Conservation (phyloP, 2,797 vertebrate genomes). For the Vespertilio murinus region DNA sequence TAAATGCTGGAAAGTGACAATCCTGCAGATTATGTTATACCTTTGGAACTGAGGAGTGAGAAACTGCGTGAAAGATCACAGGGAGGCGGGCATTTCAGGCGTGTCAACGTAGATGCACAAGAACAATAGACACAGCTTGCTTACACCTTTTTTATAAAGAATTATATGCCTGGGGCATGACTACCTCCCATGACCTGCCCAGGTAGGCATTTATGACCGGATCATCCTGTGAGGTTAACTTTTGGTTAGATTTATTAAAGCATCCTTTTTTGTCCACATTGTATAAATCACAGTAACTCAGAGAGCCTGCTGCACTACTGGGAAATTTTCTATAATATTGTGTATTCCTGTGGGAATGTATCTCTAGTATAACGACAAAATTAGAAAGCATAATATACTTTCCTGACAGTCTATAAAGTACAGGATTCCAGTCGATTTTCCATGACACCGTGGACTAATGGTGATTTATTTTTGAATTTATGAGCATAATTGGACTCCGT, state of each 20-base stretch:
- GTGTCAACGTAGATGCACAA: background rate
- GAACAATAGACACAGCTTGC: background rate
- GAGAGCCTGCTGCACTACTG: background rate
- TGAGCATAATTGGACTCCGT: conserved; percentile 28
- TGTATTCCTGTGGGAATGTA: background rate
- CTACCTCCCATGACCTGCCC: background rate
- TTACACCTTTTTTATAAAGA: background rate
- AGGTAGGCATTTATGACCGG: background rate
- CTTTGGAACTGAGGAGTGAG: background rate
- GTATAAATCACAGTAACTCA: background rate
- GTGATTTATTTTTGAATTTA: conserved; percentile 40
- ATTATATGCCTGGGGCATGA: background rate
- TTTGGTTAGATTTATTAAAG: background rate
- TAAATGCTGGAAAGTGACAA: background rate
- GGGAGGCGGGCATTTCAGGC: background rate
- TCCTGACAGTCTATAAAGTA: background rate
- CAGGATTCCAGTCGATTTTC: conserved; percentile 19
- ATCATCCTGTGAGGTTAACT: background rate
- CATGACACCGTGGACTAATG: background rate
- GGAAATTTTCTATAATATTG: background rate
- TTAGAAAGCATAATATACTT: background rate
- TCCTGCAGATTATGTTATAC: background rate
- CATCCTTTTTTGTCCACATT: background rate
- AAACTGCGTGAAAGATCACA: background rate
- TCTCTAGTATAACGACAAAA: background rate